These are phyloP conservation scores for Drosophila kambysellisi DNA, from an alignment of 2,888 invertebrate genomes.

Conservation along the genomic window DNA sequence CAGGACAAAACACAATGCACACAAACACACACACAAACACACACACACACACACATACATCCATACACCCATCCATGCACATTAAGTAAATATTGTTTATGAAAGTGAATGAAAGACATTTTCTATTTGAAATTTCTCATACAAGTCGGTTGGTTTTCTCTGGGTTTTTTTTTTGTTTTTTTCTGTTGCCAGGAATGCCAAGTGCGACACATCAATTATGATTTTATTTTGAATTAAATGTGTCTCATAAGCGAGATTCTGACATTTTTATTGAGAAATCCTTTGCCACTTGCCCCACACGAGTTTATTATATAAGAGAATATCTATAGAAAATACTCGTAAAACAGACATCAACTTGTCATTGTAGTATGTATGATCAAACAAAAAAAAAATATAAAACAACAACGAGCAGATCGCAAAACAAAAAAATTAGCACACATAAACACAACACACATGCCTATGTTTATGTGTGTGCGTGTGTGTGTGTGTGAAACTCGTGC, in stretches of 20 bases:
- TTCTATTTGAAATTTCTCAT: conserved; percentile 1
- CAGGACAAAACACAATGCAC: conserved; percentile 30
- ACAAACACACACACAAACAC: not conserved
- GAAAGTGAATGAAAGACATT: conserved; percentile 12
- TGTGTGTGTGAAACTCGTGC: conserved; percentile 28
- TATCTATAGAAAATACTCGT: conserved; percentile 35
- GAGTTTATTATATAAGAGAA: conserved; percentile 36
- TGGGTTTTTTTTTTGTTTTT: not conserved
- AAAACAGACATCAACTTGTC: conserved; percentile 56
- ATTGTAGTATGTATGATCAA: conserved; percentile 63
- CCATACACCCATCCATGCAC: not conserved
- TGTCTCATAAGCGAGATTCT: conserved; percentile 4
- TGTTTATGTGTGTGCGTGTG: not conserved
- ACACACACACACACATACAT: not conserved
- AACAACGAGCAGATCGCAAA: conserved; percentile 63
- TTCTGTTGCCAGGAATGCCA: conserved; percentile 6
- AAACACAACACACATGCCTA: conserved; percentile 22
- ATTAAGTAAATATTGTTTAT: conserved; percentile 15
- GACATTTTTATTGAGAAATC: conserved; percentile 46
- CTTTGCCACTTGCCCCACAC: conserved; percentile 32
- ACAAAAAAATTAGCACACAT: conserved; percentile 60
- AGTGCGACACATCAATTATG: conserved; percentile 7
- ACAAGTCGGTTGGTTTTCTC: not conserved
- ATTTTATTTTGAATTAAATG: conserved; percentile 19
- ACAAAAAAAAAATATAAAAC: conserved; percentile 56